phyloP scores from a whole-genome alignment of 35 echinoderm and acorn worm genomes.

The Lytechinus variegatus region DNA sequence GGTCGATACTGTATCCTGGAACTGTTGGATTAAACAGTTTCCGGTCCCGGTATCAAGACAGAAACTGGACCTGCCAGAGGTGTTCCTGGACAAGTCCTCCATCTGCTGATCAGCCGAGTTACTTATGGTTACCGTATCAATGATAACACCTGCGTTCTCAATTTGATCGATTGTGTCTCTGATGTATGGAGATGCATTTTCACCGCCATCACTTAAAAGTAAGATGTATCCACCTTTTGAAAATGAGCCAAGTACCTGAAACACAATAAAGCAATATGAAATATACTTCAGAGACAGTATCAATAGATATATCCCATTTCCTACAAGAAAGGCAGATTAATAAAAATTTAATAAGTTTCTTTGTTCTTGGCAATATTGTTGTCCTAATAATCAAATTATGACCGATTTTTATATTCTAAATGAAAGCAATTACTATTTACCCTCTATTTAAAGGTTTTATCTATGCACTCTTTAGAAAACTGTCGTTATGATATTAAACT shows the following conservation, averaged over 20 bases:
- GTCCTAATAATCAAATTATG: too few relatives aligned
- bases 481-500: too few relatives aligned
- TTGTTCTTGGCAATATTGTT: too few relatives aligned
- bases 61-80: not conserved
- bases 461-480: too few relatives aligned
- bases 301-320: too few relatives aligned
- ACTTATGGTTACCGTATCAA: conserved; percentile 7
- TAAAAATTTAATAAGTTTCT: too few relatives aligned
- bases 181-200: not conserved
- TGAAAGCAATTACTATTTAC: too few relatives aligned
- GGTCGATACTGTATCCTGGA: not conserved
- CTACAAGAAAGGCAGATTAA: too few relatives aligned
- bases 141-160: conserved; percentile 4
- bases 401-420: too few relatives aligned
- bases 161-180: not conserved
- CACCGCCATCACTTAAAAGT: not conserved
- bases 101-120: not conserved
- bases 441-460: too few relatives aligned
- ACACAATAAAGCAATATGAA: not conserved
- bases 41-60: conserved; percentile 10
- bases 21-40: not conserved
- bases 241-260: conserved; percentile 15
- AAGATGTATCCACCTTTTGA: not conserved
- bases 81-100: not conserved
- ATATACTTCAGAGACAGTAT: too few relatives aligned